phyloP scores from a whole-genome alignment of 2,113 vertebrate species.

The Chaenocephalus aceratus region DNA sequence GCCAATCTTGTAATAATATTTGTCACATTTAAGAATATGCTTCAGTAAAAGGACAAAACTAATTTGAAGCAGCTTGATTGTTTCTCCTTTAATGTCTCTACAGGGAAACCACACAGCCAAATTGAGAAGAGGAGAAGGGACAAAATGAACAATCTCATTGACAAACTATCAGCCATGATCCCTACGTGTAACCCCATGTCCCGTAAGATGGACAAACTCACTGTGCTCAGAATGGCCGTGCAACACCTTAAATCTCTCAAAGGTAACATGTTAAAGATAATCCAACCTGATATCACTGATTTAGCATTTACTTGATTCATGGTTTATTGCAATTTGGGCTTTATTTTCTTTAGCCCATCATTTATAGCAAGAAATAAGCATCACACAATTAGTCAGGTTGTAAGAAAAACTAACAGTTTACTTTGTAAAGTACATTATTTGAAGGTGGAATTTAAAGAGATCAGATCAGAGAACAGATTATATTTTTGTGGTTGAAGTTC shows the following conservation, averaged over 20 bases:
- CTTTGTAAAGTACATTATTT: background rate
- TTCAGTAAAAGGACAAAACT: background rate
- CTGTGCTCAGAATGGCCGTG: constrained; percentile 92
- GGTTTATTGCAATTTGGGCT: background rate
- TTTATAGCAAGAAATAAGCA: background rate
- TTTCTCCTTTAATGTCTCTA: constrained; percentile 3
- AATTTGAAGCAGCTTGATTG: background rate
- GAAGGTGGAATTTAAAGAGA: background rate
- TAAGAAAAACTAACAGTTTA: background rate
- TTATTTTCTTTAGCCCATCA: background rate
- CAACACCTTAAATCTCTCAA: constrained; percentile 92
- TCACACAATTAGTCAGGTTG: background rate
- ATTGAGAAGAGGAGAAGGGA: constrained; percentile 94
- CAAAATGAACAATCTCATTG: constrained; percentile 95
- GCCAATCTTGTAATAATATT: background rate
- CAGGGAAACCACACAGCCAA: constrained; percentile 95
- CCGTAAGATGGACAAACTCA: constrained; percentile 93
- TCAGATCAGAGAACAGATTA: too few relatives aligned
- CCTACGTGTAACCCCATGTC: constrained; percentile 91
- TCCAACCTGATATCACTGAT: background rate
- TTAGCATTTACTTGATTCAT: background rate
- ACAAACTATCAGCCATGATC: constrained; percentile 93
- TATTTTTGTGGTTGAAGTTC: too few relatives aligned
- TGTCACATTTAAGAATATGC: too few relatives aligned
- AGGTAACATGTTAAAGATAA: constrained; percentile 75